A percentile compares a stretch with the other conserved stretches of the same genome.
Conservation (phyloP, 2,113 vertebrate species). For the Megaptera novaeangliae region DNA sequence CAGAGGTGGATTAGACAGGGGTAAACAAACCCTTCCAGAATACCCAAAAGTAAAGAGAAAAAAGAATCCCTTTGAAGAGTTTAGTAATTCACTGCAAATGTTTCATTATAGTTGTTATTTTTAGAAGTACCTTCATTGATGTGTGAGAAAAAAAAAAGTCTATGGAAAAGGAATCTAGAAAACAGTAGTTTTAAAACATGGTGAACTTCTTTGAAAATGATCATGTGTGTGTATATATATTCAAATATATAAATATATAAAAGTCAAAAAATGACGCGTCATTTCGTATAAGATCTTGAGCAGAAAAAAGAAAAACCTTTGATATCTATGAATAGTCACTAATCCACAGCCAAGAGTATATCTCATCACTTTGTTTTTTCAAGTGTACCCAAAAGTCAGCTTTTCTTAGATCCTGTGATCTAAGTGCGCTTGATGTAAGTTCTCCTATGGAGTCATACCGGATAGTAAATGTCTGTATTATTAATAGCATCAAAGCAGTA, state of each 20-base stretch:
- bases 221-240: background rate
- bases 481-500: background rate
- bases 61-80: background rate
- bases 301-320: background rate
- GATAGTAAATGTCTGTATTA: background rate
- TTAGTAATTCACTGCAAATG: background rate
- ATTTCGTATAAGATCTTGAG: background rate
- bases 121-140: background rate
- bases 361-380: background rate
- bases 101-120: background rate
- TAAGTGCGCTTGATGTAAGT: background rate
- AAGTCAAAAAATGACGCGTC: background rate
- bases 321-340: background rate
- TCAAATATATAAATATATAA: background rate
- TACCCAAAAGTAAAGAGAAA: background rate
- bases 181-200: background rate
- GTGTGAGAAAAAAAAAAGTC: background rate
- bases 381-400: background rate
- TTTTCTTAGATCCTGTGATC: background rate
- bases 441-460: background rate
- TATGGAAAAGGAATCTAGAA: background rate
- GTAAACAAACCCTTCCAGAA: background rate
- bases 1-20: background rate
- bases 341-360: background rate
- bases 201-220: background rate